Conservation (phyloP, 2,113 vertebrate genomes). For the Morone chrysops region DNA sequence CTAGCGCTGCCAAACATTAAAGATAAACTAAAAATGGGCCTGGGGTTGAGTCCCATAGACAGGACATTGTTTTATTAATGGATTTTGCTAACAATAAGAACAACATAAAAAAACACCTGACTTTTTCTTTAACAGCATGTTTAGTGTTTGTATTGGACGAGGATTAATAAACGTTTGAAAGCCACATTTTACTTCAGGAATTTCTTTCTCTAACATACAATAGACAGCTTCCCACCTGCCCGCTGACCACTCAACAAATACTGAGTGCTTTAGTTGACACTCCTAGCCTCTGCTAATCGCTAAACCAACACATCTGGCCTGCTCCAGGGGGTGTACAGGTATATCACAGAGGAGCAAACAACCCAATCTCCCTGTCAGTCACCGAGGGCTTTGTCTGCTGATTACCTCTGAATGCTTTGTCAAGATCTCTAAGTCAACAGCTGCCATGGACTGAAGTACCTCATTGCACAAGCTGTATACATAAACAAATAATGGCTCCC, state of each 20-base stretch:
- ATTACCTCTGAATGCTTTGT: slow-evolving; percentile 43
- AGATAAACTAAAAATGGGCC: no score
- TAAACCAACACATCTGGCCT: slow-evolving; percentile 62
- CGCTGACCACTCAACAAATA: slow-evolving; percentile 17
- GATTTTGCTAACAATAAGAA: not conserved
- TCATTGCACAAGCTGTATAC: slow-evolving; percentile 44
- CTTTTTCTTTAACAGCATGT: not conserved
- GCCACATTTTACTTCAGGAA: slow-evolving; percentile 7
- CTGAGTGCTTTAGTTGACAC: not conserved
- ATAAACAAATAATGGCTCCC: slow-evolving; percentile 51
- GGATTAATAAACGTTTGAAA: not conserved
- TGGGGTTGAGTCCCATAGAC: no score
- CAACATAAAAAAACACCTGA: not conserved
- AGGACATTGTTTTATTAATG: not conserved
- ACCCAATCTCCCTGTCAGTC: slow-evolving; percentile 34
- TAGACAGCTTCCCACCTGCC: slow-evolving; percentile 20
- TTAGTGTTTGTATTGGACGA: not conserved
- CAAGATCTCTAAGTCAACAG: slow-evolving; percentile 62
- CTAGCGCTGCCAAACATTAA: no score
- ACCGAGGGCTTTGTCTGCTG: slow-evolving; percentile 38
- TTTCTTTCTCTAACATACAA: slow-evolving; percentile 9
- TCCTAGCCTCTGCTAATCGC: slow-evolving; percentile 28
- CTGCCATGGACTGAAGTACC: slow-evolving; percentile 43
- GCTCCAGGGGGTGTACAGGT: not conserved
- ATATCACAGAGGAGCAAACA: slow-evolving; percentile 46